phyloP scores from a whole-genome alignment of 2,797 vertebrate species.

The Tympanoctomys barrerae region DNA sequence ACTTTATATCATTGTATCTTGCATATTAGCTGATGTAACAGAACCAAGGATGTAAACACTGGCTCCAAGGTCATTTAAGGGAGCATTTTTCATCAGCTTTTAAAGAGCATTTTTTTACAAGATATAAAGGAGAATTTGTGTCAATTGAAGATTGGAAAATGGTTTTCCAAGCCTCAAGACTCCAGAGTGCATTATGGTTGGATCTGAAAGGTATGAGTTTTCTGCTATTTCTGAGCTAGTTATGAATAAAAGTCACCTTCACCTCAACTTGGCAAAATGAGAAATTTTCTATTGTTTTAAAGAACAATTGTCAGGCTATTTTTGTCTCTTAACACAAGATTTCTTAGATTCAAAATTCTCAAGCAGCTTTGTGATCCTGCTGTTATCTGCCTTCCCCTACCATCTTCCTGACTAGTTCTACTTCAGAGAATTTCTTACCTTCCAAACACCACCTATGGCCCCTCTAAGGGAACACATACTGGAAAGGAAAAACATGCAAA shows the following conservation, averaged over 20 bases:
- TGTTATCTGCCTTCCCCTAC: neutral
- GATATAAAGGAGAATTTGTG: neutral
- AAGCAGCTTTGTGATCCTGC: neutral
- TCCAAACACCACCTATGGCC: neutral
- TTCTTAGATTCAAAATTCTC: neutral
- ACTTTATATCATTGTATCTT: neutral
- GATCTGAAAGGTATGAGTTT: slow-evolving; percentile 22
- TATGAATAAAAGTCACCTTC: neutral
- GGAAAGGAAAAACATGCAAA: neutral
- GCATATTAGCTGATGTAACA: neutral
- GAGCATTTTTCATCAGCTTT: neutral
- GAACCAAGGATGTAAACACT: neutral
- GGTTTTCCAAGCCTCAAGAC: neutral
- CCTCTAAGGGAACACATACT: neutral
- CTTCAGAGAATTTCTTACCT: neutral
- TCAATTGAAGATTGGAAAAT: neutral
- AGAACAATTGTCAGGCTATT: neutral
- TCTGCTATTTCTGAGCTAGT: neutral
- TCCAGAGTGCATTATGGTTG: neutral
- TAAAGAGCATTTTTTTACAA: neutral
- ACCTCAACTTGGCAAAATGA: neutral
- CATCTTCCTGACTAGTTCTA: neutral
- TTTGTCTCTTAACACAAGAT: neutral
- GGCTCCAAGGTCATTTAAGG: neutral
- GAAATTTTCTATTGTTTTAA: slow-evolving; percentile 5